phyloP scores from a whole-genome alignment of 1,140 invertebrate genomes.

The Lerema accius region DNA sequence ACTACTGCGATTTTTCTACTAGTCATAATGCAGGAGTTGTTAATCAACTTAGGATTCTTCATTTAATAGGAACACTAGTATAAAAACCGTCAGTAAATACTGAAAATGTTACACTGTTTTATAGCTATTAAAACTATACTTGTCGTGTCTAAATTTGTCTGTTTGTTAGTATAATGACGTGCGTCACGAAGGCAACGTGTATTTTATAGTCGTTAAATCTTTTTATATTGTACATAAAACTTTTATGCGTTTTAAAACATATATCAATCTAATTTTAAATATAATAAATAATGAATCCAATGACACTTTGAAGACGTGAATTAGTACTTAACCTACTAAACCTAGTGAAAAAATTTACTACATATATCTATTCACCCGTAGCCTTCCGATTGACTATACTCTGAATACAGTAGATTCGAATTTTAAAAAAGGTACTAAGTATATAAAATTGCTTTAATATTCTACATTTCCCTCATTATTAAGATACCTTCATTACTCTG shows the following conservation, averaged over 20 bases:
- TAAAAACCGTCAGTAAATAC: too few relatives aligned
- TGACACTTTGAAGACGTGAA: not conserved
- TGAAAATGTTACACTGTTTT: not conserved
- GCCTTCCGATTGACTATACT: too few relatives aligned
- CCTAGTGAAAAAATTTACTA: too few relatives aligned
- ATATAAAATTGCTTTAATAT: too few relatives aligned
- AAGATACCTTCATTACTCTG: too few relatives aligned
- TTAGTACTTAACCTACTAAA: too few relatives aligned
- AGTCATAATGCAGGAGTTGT: too few relatives aligned
- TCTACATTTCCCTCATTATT: too few relatives aligned
- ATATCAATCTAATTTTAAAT: not conserved
- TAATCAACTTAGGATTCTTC: not conserved
- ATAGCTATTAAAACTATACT: conserved; percentile 6
- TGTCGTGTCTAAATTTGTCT: conserved; percentile 12
- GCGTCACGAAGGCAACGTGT: conserved; percentile 4
- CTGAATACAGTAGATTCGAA: too few relatives aligned
- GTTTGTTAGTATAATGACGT: conserved; percentile 10
- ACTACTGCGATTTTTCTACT: too few relatives aligned
- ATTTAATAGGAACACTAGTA: conserved; percentile 1
- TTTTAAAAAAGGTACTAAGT: too few relatives aligned
- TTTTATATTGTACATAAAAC: not conserved
- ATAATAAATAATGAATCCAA: not conserved
- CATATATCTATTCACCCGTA: too few relatives aligned
- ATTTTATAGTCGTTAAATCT: conserved; percentile 19
- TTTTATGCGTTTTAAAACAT: not conserved